Base-by-base conservation (phyloP, 2,797 vertebrate species). In the Taeniopygia guttata region DNA sequence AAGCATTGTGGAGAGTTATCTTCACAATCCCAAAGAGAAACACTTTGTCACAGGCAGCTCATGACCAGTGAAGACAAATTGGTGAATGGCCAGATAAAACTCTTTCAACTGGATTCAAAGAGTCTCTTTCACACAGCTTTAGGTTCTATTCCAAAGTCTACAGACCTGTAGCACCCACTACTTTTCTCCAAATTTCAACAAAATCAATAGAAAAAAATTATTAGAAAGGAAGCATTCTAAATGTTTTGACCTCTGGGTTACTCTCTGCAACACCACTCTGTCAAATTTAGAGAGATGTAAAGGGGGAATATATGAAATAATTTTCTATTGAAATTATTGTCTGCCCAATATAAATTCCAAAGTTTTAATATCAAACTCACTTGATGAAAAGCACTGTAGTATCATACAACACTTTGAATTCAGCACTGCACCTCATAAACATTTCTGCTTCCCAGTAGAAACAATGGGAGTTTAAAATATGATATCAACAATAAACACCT, bases 91-190 rank as follows among this genome's bases (percentile, higher is more conserved):
- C 58, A 95, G 74, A 93, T 87, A 89, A 96, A 96, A 82, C 48
- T 93, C 75, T 94, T 97, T 96, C 74, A 97, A 92, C 79, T 96
- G 88, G n/a, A 96, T 95, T 96, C 95, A 96, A 95, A 97, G 84
- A 84, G 56, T 94, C 42, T 83, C 80, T 96, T 96, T 96, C 79
- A 95, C 79, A 77, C 40, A 96, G 87, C 54, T 94, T 90, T 92
- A 94, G 49, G 73, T 96, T 97, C 88, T 96, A 68, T 95, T 94
- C 76, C 96, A 77, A 96, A 85, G 74, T 84, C 92, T 93, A 78
- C 55, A 93, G 89, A 81, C 59, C 69, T 94, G 69, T 36, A 85
- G 68, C 72, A 85, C 75, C 73, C 74, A 89, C 69, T 85, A 30
- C 52, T 94, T 7, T 85, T 67, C 66, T 93, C 68, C 74, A 93